Base-by-base conservation (phyloP, 1,140 invertebrate genomes). In the Papilio helenus region DNA sequence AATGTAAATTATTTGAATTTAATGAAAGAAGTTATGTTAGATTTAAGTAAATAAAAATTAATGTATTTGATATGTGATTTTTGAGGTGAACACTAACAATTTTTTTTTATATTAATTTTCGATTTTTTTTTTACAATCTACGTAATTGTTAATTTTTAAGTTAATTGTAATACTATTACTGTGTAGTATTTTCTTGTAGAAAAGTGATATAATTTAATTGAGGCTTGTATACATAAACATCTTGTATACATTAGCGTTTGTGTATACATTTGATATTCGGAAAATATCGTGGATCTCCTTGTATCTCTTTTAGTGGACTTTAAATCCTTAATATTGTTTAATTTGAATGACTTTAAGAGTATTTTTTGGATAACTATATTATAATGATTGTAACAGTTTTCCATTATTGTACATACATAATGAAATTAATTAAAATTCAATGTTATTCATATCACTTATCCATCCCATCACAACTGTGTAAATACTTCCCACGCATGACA, bases 1-100 rank as follows among this genome's bases (percentile, higher is more conserved):
- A 55, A 55, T 92, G 90, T 92, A 90, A 93, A 92, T 90, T 91
- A 90, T 90, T 93, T 89, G 88, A 91, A 90, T 92, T 92, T 91
- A 89, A 90, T 88, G 81, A 84, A 86, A 80, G 82, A 87, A 84
- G 86, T 92, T 92, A 89, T 87, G 86, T 86, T 86, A 90, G 86
- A 90, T 80, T 87, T 90, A 83, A 86, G 86, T 72, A 76, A 88
- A 89, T 87, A 82, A 84, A 78, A 72, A 39, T 79, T 82, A 78
- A 76, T 87, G 83, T 88, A 87, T 81, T 87, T 86, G 81, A 82
- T 85, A 84, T 89, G 86, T 88, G 89, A 87, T 91, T 89, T 87
- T 89, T 87, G 83, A 85, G 85, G 87, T 89, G 85, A 82, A 85
- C 87, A 87, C 83, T 85, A 83, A 87, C 83, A 55, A 46, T n/a